A percentile compares a stretch with the other conserved stretches of the same genome.
Evolutionary conservation across 2,797 vertebrate genomes (phyloP).

Genomic region (Emys orbicularis): DNA sequence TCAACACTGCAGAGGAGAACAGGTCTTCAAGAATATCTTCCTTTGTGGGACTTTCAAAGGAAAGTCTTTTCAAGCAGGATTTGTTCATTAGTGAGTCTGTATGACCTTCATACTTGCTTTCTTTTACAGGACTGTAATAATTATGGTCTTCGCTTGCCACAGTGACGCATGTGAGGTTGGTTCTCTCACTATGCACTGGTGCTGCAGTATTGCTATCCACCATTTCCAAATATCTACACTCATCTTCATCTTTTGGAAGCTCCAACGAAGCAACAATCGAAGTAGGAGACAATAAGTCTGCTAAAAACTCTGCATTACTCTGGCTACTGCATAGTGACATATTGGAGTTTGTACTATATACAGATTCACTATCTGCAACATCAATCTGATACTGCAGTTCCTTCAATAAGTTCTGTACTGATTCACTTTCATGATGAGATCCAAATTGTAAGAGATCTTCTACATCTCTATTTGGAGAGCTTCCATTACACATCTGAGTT

Average conservation of each 20-base stretch:
- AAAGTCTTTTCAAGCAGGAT: constrained; percentile 47
- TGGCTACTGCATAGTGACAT: constrained; percentile 74
- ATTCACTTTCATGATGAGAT: constrained; percentile 65
- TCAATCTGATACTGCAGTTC: constrained; percentile 84
- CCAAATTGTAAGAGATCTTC: neutral
- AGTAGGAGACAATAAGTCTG: constrained; percentile 87
- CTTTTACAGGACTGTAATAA: constrained; percentile 61
- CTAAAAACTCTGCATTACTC: constrained; percentile 84
- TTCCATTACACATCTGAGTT: constrained; percentile 51
- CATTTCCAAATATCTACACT: constrained; percentile 81
- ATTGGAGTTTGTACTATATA: constrained; percentile 74
- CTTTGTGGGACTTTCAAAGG: constrained; percentile 63
- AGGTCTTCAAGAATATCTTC: constrained; percentile 88
- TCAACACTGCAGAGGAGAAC: constrained; percentile 80
- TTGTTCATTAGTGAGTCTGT: neutral
- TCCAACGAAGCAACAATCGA: constrained; percentile 82
- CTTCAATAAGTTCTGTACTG: constrained; percentile 78
- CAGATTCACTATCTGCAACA: constrained; percentile 76
- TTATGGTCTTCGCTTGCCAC: neutral
- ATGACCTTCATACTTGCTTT: constrained; percentile 5
- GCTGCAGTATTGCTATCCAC: constrained; percentile 29
- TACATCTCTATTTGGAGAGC: constrained; percentile 1
- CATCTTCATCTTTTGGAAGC: constrained; percentile 70
- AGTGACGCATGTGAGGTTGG: neutral
- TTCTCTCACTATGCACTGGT: constrained; percentile 34